These are phyloP conservation scores for Scrobipalpa costella DNA, from an alignment of 2,888 invertebrate genomes.

Conservation along the genomic window DNA sequence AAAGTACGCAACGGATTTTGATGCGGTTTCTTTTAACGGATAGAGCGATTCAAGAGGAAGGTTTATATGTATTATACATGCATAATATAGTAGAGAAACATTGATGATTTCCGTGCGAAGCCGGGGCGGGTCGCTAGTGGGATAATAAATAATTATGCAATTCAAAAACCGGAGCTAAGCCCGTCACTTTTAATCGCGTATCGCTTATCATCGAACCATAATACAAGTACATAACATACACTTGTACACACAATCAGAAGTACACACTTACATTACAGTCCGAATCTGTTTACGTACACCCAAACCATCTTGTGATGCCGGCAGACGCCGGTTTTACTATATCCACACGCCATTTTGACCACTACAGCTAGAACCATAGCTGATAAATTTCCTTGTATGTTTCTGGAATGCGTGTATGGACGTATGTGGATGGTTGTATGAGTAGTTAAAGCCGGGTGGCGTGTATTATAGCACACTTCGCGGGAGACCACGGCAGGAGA, in stretches of 20 bases:
- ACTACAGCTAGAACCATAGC: neutral
- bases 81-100: too few species aligned
- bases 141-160: too few species aligned
- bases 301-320: neutral
- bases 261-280: neutral
- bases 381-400: neutral
- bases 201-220: neutral
- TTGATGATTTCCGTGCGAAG: too few species aligned
- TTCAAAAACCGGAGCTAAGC: too few species aligned
- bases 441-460: neutral
- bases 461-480: slow-evolving; percentile 31
- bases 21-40: too few species aligned
- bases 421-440: neutral
- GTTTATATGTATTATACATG: too few species aligned
- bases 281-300: slow-evolving; percentile 11
- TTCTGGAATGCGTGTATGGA: neutral
- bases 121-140: too few species aligned
- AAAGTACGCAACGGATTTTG: too few species aligned
- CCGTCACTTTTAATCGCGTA: too few species aligned
- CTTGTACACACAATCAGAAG: neutral
- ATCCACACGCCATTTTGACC: neutral
- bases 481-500: slow-evolving; percentile 36
- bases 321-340: neutral
- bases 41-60: too few species aligned
- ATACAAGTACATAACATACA: neutral